phyloP scores from a whole-genome alignment of 2,113 vertebrate genomes.

The Xiphophorus maculatus region DNA sequence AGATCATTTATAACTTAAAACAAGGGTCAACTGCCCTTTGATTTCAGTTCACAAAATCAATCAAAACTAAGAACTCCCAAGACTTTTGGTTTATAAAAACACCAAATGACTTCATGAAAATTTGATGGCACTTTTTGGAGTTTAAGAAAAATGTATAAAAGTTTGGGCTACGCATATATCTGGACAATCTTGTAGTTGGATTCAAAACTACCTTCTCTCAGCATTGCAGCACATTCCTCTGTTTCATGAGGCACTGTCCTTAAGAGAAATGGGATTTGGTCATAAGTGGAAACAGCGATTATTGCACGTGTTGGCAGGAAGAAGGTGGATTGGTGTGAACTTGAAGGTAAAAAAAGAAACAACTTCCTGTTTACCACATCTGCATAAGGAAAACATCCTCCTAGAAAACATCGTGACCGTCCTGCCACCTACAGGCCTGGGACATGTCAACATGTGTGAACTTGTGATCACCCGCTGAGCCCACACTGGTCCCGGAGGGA shows the following conservation, averaged over 20 bases:
- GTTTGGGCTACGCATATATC: too few species aligned
- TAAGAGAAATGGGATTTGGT: not conserved
- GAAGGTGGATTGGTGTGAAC: not conserved
- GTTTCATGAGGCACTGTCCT: not conserved
- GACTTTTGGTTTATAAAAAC: too few species aligned
- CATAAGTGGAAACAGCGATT: not conserved
- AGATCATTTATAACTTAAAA: too few species aligned
- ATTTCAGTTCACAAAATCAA: too few species aligned
- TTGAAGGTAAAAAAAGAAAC: not conserved
- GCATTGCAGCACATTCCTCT: not conserved
- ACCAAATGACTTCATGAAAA: too few species aligned
- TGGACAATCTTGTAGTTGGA: too few species aligned
- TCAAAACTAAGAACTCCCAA: too few species aligned
- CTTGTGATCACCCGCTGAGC: constrained; percentile 6
- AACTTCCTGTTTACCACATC: too few species aligned
- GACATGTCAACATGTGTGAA: constrained; percentile 10
- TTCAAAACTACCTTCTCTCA: too few species aligned
- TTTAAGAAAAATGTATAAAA: too few species aligned
- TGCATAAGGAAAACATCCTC: not conserved
- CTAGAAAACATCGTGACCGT: constrained; percentile 20
- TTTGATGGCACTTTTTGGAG: too few species aligned
- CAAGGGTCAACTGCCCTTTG: too few species aligned
- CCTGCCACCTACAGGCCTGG: constrained; percentile 42
- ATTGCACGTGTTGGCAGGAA: not conserved
- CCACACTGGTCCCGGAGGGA: constrained; percentile 13